A percentile compares a stretch with the other conserved stretches of the same genome.
phyloP scores from a whole-genome alignment of 30 jellyfish, hydroid and myxozoan species.

The Hydra vulgaris region DNA sequence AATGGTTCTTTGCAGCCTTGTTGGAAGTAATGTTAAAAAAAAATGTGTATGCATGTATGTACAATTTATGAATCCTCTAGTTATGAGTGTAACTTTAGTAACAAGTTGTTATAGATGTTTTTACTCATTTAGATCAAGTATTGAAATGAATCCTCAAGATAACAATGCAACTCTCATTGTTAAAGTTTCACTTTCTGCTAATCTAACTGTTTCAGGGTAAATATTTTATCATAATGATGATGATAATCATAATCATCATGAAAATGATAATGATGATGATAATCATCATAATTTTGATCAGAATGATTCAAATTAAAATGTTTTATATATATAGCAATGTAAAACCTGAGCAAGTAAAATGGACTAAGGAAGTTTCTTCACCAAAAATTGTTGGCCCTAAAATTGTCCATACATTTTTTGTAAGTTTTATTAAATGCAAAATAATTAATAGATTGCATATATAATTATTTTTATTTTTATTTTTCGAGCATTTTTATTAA shows the following conservation, averaged over 20 bases:
- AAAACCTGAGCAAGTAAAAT: conserved; percentile 52
- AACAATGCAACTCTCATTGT: conserved; percentile 1
- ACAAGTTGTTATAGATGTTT: background rate
- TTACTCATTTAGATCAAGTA: conserved; percentile 12
- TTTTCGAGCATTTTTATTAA: too few species aligned
- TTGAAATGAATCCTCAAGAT: conserved; percentile 17
- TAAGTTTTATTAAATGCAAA: conserved; percentile 13
- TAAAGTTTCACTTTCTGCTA: conserved; percentile 6
- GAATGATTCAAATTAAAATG: background rate
- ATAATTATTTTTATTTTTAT: too few species aligned
- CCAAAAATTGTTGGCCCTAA: conserved; percentile 37
- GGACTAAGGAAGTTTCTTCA: conserved; percentile 10
- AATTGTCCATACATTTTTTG: conserved; percentile 47
- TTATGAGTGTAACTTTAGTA: too few species aligned
- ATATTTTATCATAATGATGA: background rate
- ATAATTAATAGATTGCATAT: background rate
- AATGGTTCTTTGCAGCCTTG: too few species aligned
- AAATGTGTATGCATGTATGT: too few species aligned
- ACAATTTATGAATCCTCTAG: too few species aligned
- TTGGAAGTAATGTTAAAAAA: too few species aligned
- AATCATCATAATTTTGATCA: background rate
- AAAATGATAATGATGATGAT: too few species aligned
- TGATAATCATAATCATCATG: too few species aligned
- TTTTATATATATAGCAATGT: conserved; percentile 28
- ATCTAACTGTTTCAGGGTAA: conserved; percentile 32